These are phyloP conservation scores for Macrobrachium rosenbergii DNA, from an alignment of 1,140 invertebrate genomes.

Conservation along the genomic window DNA sequence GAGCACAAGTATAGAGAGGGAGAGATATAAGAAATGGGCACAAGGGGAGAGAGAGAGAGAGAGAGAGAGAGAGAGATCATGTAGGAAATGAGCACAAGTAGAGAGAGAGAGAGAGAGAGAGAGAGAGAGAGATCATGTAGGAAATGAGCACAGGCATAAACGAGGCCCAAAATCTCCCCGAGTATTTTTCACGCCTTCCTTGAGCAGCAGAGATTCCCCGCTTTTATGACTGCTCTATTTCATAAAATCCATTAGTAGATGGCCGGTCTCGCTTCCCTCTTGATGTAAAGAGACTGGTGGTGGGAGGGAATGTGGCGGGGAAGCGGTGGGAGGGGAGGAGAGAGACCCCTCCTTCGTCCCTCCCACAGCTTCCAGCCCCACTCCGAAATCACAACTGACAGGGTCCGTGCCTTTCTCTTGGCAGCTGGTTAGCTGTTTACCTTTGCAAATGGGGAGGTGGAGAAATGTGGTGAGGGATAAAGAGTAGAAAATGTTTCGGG, in stretches of 20 bases:
- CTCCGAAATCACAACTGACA: constrained; percentile 4
- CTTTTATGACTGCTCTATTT: constrained; percentile 58
- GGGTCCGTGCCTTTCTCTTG: background rate
- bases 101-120: background rate
- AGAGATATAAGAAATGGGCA: background rate
- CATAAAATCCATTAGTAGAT: constrained; percentile 59
- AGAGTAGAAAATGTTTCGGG: background rate
- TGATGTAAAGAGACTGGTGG: constrained; percentile 46
- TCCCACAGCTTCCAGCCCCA: too few relatives aligned
- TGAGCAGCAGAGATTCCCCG: constrained; percentile 47
- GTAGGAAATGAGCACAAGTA: background rate
- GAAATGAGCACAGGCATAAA: background rate
- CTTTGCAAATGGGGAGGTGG: constrained; percentile 4
- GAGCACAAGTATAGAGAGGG: background rate
- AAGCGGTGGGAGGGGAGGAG: background rate
- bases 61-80: background rate
- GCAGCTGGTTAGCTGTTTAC: too few relatives aligned
- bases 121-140: constrained; percentile 9
- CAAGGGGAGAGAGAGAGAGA: too few relatives aligned
- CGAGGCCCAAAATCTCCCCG: background rate
- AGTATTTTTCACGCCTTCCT: constrained; percentile 41
- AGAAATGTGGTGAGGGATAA: constrained; percentile 14
- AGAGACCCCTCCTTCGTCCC: background rate
- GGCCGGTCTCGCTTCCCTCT: constrained; percentile 39
- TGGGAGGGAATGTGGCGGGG: background rate